These are phyloP conservation scores for Fukomys damarensis DNA, from an alignment of 2,113 vertebrate genomes.

Conservation along the genomic window DNA sequence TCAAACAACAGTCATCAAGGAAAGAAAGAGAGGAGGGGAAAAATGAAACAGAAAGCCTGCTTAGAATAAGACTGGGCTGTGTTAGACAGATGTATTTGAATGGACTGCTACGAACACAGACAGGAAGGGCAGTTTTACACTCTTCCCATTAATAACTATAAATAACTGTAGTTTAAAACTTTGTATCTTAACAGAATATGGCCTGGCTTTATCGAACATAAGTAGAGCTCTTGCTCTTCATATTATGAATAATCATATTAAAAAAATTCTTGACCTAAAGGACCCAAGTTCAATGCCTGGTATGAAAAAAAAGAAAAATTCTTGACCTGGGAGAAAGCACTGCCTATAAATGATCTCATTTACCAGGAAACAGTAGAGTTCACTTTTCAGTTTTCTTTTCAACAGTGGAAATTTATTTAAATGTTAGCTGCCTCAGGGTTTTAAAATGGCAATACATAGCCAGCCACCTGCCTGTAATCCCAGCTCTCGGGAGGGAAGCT, in stretches of 20 bases:
- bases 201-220: conserved; percentile 38
- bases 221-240: not conserved
- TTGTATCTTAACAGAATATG: conserved; percentile 49
- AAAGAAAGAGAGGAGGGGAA: not conserved
- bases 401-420: no score
- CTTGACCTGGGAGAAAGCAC: conserved; percentile 61
- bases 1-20: conserved; percentile 31
- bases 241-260: conserved; percentile 67
- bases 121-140: not conserved
- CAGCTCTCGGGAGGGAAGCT: no score
- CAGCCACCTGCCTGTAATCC: no score
- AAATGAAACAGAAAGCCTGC: conserved; percentile 25
- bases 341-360: conserved; percentile 58
- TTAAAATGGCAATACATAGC: no score
- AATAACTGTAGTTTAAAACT: conserved; percentile 67
- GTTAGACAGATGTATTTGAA: conserved; percentile 1
- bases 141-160: conserved; percentile 47
- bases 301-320: no score
- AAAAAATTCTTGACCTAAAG: conserved; percentile 63
- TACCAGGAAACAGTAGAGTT: conserved; percentile 26
- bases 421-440: no score
- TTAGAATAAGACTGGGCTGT: not conserved
- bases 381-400: not conserved
- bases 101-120: not conserved
- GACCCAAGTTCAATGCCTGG: no score